phyloP scores from a whole-genome alignment of 2,888 invertebrate genomes.

The Nomada flava region DNA sequence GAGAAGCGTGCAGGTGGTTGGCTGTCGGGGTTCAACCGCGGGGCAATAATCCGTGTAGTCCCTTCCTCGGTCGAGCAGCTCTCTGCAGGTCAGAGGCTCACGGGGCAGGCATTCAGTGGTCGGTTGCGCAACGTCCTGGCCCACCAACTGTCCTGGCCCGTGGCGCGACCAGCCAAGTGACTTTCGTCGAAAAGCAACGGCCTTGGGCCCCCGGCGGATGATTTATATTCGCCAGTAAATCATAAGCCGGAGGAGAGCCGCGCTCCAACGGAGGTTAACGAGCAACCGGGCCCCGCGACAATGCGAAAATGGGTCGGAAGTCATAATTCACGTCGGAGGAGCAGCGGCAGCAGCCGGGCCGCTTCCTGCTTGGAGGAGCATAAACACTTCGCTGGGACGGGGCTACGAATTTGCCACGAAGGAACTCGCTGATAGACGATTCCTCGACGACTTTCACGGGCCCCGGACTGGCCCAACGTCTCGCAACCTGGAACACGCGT shows the following conservation, averaged over 20 bases:
- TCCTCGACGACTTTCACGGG: conserved; percentile 57
- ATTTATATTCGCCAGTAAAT: conserved; percentile 60
- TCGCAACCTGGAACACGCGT: conserved; percentile 19
- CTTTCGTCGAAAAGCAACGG: conserved; percentile 36
- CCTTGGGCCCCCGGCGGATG: conserved; percentile 39
- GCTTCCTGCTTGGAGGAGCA: conserved; percentile 52
- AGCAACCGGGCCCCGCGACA: conserved; percentile 66
- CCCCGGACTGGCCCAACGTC: conserved; percentile 11
- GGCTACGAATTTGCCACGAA: conserved; percentile 61
- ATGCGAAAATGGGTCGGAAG: conserved; percentile 81
- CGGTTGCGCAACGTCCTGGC: conserved; percentile 50
- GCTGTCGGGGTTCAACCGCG: conserved; percentile 22
- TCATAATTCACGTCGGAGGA: conserved; percentile 78
- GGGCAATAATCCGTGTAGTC: conserved; percentile 34
- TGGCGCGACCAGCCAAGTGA: conserved; percentile 23
- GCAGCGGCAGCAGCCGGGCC: conserved; percentile 43
- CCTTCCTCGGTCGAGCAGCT: conserved; percentile 6
- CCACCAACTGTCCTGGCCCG: conserved; percentile 25
- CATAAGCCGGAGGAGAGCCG: conserved; percentile 52
- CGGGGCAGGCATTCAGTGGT: conserved; percentile 3
- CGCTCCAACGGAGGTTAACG: conserved; percentile 51
- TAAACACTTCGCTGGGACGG: conserved; percentile 62
- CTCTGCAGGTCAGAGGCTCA: conserved; percentile 45
- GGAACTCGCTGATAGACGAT: conserved; percentile 41
- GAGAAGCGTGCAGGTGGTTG: conserved; percentile 50